A percentile compares a stretch with the other conserved stretches of the same genome.
Evolutionary conservation across 2,888 invertebrate species (phyloP).

Genomic region (Chalcis sispes): DNA sequence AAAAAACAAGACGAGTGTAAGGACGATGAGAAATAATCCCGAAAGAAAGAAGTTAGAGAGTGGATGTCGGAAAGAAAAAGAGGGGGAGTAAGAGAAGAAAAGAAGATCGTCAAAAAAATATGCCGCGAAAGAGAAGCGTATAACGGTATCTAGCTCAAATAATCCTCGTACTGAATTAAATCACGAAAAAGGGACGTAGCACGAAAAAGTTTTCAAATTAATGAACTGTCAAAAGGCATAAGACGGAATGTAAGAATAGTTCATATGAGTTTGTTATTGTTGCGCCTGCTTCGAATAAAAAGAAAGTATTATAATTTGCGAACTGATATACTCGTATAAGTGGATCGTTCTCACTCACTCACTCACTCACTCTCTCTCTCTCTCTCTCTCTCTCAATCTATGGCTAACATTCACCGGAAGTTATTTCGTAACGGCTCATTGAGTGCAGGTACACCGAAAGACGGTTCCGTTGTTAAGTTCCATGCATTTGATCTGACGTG

Average conservation of each 20-base stretch:
- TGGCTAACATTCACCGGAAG: no score
- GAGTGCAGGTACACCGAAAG: no score
- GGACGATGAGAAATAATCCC: conserved; percentile 47
- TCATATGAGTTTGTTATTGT: no score
- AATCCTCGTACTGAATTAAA: not conserved
- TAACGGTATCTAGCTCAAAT: not conserved
- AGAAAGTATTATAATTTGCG: no score
- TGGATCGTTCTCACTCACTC: no score
- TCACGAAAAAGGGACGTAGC: not conserved
- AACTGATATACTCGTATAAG: no score
- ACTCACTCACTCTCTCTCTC: no score
- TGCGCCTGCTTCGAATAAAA: no score
- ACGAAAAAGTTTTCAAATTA: conserved; percentile 1
- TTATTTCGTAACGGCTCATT: no score
- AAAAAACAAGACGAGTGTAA: conserved; percentile 51
- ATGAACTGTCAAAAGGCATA: conserved; percentile 7
- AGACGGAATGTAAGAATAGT: no score
- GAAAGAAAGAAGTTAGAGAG: not conserved
- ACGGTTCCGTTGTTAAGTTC: no score
- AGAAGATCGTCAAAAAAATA: conserved; percentile 1
- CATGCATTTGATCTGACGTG: not conserved
- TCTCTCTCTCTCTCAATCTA: no score
- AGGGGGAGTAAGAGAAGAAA: not conserved
- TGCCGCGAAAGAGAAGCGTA: not conserved
- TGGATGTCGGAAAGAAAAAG: not conserved